Evolutionary conservation across 1,140 invertebrate genomes (phyloP), one percentile per base, ranked within the genome.

Genomic region (Brachionus rubens): DNA sequence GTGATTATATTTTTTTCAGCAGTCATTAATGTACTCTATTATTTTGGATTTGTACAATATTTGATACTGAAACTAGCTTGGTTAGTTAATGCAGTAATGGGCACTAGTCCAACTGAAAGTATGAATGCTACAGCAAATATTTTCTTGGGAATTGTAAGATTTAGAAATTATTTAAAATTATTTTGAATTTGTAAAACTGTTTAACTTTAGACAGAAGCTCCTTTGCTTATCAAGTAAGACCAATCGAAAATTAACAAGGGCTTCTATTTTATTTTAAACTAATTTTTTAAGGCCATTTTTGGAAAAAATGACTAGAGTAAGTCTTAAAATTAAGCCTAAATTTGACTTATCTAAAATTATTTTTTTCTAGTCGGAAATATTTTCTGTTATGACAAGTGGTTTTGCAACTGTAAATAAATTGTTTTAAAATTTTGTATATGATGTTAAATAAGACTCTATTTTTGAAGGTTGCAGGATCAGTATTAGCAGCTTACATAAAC

Each of bases 1-100:
- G 91, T 93, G 0, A 92, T 96, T 54, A 92, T 92, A 85, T 96
- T 94, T 87, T 91, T 96, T 81, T 91, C 91, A 80, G 92, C 94
- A 82, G 84, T 91, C 76, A 90, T 94, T 14, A 90, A 92, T 80
- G 87, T 96, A 10, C 83, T 96, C 10, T 95, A 92, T 83, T 93
- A 94, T 83, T 88, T 89, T 82, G 93, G 93, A 5, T 87, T 89
- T 0, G 91, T 97, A 89, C 93, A 96, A 84, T 89, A 88, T 86
- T 82, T 94, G 16, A 89, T 94, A 14, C 80, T 89, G 14, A 91
- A 90, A 82, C 80, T 96, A 24, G 92, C 92, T 14, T 90, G 72
- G 52, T 28, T 76, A n/a, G 40, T 76, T 7, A 59, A 76, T 28
- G 3, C 56, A 19, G 6, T 76, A 26, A 56, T 76, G 52, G 72